Conservation (phyloP, 2,888 invertebrate species). For the Cyaniris semiargus region DNA sequence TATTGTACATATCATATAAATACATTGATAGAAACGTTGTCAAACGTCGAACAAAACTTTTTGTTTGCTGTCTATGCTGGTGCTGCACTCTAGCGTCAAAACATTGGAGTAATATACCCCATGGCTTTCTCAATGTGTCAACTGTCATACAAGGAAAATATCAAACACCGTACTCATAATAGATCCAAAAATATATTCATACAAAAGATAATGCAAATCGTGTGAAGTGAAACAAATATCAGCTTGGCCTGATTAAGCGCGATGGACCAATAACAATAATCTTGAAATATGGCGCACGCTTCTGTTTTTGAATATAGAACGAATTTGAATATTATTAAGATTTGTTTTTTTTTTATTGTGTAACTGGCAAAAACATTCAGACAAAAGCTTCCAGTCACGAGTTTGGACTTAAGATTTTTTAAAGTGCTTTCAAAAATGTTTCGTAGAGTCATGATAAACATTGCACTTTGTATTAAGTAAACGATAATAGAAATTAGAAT, state of each 20-base stretch:
- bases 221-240: slow-evolving; percentile 62
- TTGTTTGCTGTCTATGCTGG: too few species aligned
- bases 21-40: too few species aligned
- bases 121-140: too few species aligned
- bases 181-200: too few species aligned
- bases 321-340: not conserved
- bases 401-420: not conserved
- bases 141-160: too few species aligned
- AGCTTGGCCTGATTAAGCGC: slow-evolving; percentile 43
- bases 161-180: too few species aligned
- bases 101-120: too few species aligned
- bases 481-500: slow-evolving; percentile 4
- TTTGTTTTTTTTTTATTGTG: not conserved
- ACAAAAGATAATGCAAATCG: slow-evolving; percentile 41
- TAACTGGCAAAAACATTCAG: not conserved
- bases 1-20: too few species aligned
- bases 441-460: not conserved
- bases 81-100: too few species aligned
- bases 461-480: not conserved
- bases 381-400: slow-evolving; percentile 4
- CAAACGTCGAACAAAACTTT: too few species aligned
- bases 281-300: slow-evolving; percentile 23
- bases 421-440: not conserved
- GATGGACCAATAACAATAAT: slow-evolving; percentile 26
- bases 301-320: slow-evolving; percentile 20